These are phyloP conservation scores for Pycnonotus jocosus DNA, from an alignment of 2,113 vertebrate genomes.

Conservation along the genomic window DNA sequence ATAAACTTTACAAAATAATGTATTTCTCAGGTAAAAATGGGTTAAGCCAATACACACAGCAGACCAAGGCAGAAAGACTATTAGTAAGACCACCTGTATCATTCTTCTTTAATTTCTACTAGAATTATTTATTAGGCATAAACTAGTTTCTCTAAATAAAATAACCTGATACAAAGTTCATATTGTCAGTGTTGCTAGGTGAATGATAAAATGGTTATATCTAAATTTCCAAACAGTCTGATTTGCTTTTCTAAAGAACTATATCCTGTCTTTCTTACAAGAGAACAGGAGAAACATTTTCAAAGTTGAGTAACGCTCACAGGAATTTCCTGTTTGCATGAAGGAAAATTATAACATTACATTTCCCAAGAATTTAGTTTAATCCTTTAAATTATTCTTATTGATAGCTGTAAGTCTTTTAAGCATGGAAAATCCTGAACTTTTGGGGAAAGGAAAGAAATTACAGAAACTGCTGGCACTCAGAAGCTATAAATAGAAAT, in stretches of 20 bases:
- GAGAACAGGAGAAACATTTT: background rate
- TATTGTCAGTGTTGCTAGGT: background rate
- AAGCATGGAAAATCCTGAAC: background rate
- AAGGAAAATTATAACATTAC: background rate
- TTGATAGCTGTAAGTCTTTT: background rate
- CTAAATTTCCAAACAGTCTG: background rate
- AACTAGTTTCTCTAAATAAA: background rate
- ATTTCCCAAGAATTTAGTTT: background rate
- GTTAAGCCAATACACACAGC: background rate
- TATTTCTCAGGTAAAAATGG: background rate
- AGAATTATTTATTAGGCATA: background rate
- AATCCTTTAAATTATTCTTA: background rate
- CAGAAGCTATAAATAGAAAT: background rate
- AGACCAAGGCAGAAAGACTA: background rate
- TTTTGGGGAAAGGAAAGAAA: background rate
- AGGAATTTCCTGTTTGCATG: background rate
- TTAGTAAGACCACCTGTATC: background rate
- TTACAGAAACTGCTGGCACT: background rate
- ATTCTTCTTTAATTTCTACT: background rate
- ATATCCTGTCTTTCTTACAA: background rate
- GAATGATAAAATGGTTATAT: background rate
- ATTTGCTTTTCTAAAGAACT: background rate
- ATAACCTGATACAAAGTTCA: background rate
- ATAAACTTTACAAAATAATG: background rate
- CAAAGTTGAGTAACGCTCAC: background rate